Percentiles rank a stretch among this genome's conserved stretches.
phyloP scores from a whole-genome alignment of 2,797 vertebrate genomes.

The Kryptolebias ocellatus region DNA sequence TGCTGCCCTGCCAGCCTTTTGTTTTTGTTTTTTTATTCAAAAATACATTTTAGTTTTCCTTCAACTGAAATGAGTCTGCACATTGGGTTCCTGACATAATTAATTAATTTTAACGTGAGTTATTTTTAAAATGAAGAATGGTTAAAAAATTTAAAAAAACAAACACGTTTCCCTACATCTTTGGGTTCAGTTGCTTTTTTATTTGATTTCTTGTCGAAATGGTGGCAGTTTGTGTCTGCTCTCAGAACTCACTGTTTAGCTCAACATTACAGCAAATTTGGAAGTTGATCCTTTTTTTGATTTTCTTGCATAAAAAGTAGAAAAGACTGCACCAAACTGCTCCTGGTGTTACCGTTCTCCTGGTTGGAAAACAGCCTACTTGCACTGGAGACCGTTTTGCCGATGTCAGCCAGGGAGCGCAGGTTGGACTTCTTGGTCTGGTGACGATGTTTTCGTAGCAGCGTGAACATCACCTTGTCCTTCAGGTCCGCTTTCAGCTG shows the following conservation, averaged over 20 bases:
- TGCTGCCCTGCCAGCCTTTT: no score
- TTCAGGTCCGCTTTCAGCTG: conserved; percentile 91
- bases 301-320: neutral
- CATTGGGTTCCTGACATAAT: neutral
- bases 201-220: conserved; percentile 36
- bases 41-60: no score
- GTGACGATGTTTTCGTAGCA: conserved; percentile 95
- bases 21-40: no score
- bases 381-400: conserved; percentile 98
- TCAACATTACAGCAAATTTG: neutral
- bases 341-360: conserved; percentile 94
- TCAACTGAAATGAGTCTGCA: no score
- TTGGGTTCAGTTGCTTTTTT: neutral
- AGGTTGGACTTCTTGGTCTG: conserved; percentile 99
- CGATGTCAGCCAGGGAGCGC: conserved; percentile 95
- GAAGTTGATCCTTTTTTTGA: neutral
- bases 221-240: conserved; percentile 28
- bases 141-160: no score
- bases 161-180: neutral
- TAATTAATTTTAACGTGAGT: neutral
- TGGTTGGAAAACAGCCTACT: conserved; percentile 99
- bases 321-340: conserved; percentile 82
- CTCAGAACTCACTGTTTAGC: conserved; percentile 8
- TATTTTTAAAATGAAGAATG: no score
- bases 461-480: conserved; percentile 95